Base-by-base conservation (phyloP, 1,140 invertebrate species). In the Pogonus chalceus region DNA sequence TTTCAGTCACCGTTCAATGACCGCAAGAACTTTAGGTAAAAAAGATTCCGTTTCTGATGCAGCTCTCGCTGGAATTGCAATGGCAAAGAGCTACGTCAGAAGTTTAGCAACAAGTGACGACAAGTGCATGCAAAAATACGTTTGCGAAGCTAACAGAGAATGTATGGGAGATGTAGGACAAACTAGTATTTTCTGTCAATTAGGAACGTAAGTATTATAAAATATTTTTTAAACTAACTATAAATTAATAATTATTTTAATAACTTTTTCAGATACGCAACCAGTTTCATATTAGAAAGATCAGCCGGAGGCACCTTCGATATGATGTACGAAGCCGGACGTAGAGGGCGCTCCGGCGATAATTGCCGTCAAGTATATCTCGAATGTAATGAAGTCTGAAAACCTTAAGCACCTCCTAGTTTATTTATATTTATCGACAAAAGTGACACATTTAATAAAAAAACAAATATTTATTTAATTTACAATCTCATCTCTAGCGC, bases 121-220 rank as follows among this genome's bases (percentile, higher is more conserved):
- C 60, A 77, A 76, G 56, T 91, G 88, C 67, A 81, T 85, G 65
- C 82, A 83, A 75, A 89, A 80, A 68, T 87, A 81, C 73, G 78
- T 94, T 43, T 95, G 92, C 65, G 87, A 93, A 63, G 90, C 90
- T 1, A 92, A 88, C 65, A 83, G 79, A 20, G 90, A 92, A 66
- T 94, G 90, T 67, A 78, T 85, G n/a, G 76, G 77, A 7, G 88
- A 91, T 63, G 83, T 88, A 50, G 87, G 88, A 60, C 82, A 83
- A 56, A 88, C 84, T 58, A 85, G 87, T 61, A 81, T 93, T 50
- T 91, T 92, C 79, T 93, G 91, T 63, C 89, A 93, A 74, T 74
- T 94, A 59, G 90, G 89, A 86, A 88, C 89, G 90, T 95, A 76
- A 88, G 88, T 85, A 23, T 49, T 51, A n/a, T n/a, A n/a, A 24